phyloP scores from a whole-genome alignment of 2,888 invertebrate genomes.

The Drosophila formosana region DNA sequence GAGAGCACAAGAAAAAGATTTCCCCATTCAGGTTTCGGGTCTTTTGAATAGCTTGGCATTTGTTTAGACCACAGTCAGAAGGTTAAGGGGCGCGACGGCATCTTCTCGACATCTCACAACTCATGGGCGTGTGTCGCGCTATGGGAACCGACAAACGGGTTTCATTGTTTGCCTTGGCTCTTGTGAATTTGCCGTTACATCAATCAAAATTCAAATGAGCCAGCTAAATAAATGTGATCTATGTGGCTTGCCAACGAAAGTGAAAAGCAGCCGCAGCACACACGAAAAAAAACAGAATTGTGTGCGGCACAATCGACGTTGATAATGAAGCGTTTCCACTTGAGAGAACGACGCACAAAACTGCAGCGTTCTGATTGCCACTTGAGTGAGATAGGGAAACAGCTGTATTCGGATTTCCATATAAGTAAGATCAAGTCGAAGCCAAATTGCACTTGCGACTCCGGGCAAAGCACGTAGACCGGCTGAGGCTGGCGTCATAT shows the following conservation, averaged over 20 bases:
- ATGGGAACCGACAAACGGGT: constrained; percentile 67
- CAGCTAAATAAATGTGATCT: constrained; percentile 46
- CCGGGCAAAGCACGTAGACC: constrained; percentile 61
- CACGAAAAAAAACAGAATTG: not conserved
- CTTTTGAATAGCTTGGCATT: constrained; percentile 46
- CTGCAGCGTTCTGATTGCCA: constrained; percentile 49
- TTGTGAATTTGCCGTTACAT: constrained; percentile 59
- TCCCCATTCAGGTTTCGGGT: constrained; percentile 28
- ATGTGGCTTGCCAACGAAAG: constrained; percentile 55
- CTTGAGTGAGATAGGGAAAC: constrained; percentile 33
- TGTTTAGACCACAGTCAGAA: constrained; percentile 30
- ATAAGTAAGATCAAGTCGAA: constrained; percentile 23
- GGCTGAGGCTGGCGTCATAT: constrained; percentile 46
- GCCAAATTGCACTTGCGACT: constrained; percentile 30
- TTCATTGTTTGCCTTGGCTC: constrained; percentile 27
- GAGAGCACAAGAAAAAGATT: constrained; percentile 17
- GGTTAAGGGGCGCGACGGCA: constrained; percentile 5
- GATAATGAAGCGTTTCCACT: constrained; percentile 35
- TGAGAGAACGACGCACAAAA: constrained; percentile 18
- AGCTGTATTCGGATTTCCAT: not conserved
- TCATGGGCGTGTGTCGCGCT: constrained; percentile 42
- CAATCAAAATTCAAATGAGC: constrained; percentile 66
- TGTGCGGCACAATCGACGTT: constrained; percentile 25
- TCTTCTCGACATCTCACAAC: constrained; percentile 13
- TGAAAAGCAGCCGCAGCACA: constrained; percentile 47